Evolutionary conservation across 2,113 vertebrate genomes (phyloP).

Genomic region (Oceanodroma tethys): DNA sequence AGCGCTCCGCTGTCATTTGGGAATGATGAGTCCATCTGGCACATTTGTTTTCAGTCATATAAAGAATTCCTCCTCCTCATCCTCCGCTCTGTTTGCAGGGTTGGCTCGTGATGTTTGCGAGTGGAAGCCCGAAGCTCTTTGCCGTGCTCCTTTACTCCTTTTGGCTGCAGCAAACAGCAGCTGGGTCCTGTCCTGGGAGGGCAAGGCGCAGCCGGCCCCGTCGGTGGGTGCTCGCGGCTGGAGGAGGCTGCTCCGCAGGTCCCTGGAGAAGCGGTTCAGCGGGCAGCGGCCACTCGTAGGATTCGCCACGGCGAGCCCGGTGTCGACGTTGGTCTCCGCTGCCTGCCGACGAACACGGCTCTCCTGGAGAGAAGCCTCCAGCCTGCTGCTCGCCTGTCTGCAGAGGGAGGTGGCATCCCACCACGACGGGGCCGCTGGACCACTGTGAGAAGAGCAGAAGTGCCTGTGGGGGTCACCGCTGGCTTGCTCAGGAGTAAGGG

Average conservation of each 20-base stretch:
- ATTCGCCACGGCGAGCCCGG: slow-evolving; percentile 64
- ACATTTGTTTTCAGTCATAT: slow-evolving; percentile 52
- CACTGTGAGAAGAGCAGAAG: slow-evolving; percentile 33
- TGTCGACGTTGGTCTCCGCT: slow-evolving; percentile 86
- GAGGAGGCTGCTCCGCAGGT: not conserved
- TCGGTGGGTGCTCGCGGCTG: not conserved
- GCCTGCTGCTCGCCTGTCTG: not conserved
- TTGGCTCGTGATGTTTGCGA: not conserved
- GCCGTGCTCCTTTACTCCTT: not conserved
- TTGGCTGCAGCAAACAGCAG: not conserved
- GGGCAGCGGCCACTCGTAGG: not conserved
- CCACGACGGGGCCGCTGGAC: slow-evolving; percentile 7
- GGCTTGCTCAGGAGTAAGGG: not conserved
- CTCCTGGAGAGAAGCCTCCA: not conserved
- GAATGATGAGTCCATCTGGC: not conserved
- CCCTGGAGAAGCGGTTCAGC: not conserved
- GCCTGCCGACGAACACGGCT: slow-evolving; percentile 18
- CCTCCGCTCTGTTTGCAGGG: not conserved
- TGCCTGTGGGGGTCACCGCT: slow-evolving; percentile 58
- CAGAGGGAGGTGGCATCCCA: not conserved
- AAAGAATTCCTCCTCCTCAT: slow-evolving; percentile 73
- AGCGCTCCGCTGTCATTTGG: not conserved
- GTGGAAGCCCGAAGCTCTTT: not conserved
- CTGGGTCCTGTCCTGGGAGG: not conserved
- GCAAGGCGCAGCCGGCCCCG: not conserved